Evolutionary conservation across 1,140 invertebrate species (phyloP).

Genomic region (Oryctes rhinoceros): DNA sequence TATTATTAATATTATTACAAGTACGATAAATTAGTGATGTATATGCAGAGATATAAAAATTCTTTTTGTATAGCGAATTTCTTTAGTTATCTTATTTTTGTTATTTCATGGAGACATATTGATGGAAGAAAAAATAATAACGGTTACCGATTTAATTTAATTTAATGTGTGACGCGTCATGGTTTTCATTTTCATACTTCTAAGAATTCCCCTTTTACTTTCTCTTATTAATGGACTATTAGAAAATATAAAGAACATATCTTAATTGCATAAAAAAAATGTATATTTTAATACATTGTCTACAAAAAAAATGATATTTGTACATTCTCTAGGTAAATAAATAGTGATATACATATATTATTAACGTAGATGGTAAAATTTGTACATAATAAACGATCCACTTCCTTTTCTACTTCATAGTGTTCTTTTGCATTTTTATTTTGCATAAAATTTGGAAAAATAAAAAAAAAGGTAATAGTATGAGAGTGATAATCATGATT

Average conservation of each 20-base stretch:
- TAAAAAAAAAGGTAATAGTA: slow-evolving; percentile 9
- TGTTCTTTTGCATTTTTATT: not conserved
- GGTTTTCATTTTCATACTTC: slow-evolving; percentile 34
- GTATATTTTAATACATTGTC: slow-evolving; percentile 33
- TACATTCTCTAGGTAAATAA: slow-evolving; percentile 20
- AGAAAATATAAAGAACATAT: slow-evolving; percentile 20
- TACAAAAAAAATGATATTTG: slow-evolving; percentile 6
- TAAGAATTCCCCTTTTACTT: not conserved
- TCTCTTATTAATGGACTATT: not conserved
- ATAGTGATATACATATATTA: slow-evolving; percentile 16
- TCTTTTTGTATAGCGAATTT: slow-evolving; percentile 25
- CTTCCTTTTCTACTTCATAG: not conserved
- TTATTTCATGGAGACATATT: not conserved
- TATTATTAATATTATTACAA: slow-evolving; percentile 26
- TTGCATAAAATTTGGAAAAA: slow-evolving; percentile 7
- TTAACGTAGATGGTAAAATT: slow-evolving; percentile 9
- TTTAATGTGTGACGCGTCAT: not conserved
- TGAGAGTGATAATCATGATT: slow-evolving; percentile 35
- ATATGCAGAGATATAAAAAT: slow-evolving; percentile 21
- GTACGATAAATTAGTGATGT: slow-evolving; percentile 25
- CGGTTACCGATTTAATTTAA: slow-evolving; percentile 21
- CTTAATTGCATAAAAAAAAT: slow-evolving; percentile 29
- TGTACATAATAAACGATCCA: slow-evolving; percentile 5
- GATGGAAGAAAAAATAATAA: not conserved
- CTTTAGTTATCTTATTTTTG: slow-evolving; percentile 9